phyloP scores from a whole-genome alignment of 2,888 invertebrate genomes.

The Harpalus rubripes region DNA sequence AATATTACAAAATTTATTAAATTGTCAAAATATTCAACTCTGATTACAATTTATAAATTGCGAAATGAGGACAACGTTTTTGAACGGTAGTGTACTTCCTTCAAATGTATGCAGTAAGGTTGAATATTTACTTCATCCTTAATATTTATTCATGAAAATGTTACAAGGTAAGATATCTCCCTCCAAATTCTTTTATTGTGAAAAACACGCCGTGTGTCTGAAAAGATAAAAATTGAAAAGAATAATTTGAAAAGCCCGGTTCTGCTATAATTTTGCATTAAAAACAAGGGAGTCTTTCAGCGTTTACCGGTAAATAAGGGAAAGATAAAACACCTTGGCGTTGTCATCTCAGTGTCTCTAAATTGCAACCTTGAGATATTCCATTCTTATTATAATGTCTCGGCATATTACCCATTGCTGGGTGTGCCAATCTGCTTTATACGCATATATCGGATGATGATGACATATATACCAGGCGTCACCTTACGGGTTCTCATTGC shows the following conservation, averaged over 20 bases:
- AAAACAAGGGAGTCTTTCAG: slow-evolving; percentile 10
- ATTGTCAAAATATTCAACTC: slow-evolving; percentile 38
- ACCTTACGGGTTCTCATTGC: too few relatives aligned
- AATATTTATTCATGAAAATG: not conserved
- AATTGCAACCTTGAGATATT: too few relatives aligned
- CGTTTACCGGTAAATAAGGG: slow-evolving; percentile 25
- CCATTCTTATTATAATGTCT: not conserved
- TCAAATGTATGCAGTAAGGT: slow-evolving; percentile 1
- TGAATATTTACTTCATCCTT: not conserved
- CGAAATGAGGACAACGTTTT: not conserved
- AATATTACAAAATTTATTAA: slow-evolving; percentile 48
- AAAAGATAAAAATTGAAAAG: slow-evolving; percentile 47
- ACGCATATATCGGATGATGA: too few relatives aligned
- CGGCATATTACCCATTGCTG: too few relatives aligned
- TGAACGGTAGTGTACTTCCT: too few relatives aligned
- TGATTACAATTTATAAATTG: slow-evolving; percentile 45
- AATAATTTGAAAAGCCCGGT: slow-evolving; percentile 23
- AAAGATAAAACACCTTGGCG: slow-evolving; percentile 39
- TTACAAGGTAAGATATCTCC: not conserved
- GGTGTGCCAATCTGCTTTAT: too few relatives aligned
- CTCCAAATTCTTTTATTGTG: slow-evolving; percentile 26
- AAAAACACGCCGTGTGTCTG: slow-evolving; percentile 7
- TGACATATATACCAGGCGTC: too few relatives aligned
- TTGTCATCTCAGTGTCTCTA: slow-evolving; percentile 3
- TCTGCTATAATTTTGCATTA: slow-evolving; percentile 37